These are phyloP conservation scores for Panthera leo DNA, from an alignment of 2,113 vertebrate species.

Conservation along the genomic window DNA sequence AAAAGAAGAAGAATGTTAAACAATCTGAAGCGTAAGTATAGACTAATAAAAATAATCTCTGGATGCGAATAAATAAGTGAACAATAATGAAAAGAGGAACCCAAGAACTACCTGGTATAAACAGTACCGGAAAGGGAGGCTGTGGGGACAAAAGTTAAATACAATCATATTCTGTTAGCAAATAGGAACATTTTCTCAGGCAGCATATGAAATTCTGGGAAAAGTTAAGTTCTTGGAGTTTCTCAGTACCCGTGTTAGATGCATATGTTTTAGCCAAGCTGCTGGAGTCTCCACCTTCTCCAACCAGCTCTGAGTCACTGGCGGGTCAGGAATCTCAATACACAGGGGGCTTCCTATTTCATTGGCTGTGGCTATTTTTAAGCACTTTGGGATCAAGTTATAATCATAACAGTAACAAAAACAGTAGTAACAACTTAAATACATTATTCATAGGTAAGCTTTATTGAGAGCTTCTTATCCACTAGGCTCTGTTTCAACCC, in stretches of 20 bases:
- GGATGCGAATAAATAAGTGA: not conserved
- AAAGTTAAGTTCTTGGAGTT: not conserved
- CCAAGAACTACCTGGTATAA: not conserved
- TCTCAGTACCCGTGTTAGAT: too few species aligned
- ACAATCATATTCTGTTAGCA: not conserved
- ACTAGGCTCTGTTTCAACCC: not conserved
- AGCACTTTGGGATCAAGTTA: not conserved
- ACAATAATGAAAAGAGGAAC: not conserved
- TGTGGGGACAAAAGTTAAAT: not conserved
- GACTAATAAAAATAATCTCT: not conserved
- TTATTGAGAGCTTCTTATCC: not conserved
- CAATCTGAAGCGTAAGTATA: not conserved
- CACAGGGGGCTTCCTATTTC: not conserved
- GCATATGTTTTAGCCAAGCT: not conserved
- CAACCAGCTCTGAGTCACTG: not conserved
- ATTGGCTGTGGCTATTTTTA: not conserved
- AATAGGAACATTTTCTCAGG: not conserved
- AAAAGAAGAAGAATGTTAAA: not conserved
- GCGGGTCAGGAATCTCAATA: not conserved
- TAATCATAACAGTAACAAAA: not conserved
- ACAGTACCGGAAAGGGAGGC: not conserved
- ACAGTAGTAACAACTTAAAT: not conserved
- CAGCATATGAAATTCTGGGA: not conserved
- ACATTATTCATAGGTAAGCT: not conserved
- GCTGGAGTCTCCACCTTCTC: not conserved